Conservation (phyloP, 1,140 invertebrate species). For the Harpegnathos saltator region DNA sequence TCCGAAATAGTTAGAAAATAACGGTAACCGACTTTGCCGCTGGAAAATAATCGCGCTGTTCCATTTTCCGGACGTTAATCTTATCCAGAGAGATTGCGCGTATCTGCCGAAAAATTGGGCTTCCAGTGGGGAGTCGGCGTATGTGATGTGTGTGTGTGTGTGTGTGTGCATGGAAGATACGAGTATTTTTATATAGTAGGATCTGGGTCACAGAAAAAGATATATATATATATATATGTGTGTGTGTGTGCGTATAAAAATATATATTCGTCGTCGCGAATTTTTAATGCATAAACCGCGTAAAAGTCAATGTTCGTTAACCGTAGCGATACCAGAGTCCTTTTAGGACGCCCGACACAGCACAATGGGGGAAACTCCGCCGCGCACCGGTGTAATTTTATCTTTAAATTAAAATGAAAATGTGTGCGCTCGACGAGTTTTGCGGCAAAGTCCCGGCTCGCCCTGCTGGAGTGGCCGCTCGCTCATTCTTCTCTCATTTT, state of each 20-base stretch:
- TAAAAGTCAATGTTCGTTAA: not conserved
- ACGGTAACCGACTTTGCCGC: not conserved
- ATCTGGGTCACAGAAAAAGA: not conserved
- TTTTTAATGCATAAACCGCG: not conserved
- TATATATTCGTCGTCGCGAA: not conserved
- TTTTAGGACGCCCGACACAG: not conserved
- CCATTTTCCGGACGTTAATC: conserved; percentile 14
- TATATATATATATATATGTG: too few species aligned
- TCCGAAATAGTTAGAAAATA: conserved; percentile 17
- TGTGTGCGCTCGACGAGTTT: not conserved
- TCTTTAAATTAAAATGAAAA: conserved; percentile 8
- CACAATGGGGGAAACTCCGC: not conserved
- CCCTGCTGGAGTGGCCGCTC: not conserved
- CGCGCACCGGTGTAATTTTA: not conserved
- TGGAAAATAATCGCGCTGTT: conserved; percentile 23
- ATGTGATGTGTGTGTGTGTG: not conserved
- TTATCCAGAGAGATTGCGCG: conserved; percentile 28
- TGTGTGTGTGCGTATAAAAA: too few species aligned
- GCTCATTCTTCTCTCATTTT: too few species aligned
- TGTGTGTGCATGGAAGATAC: too few species aligned
- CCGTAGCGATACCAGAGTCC: not conserved
- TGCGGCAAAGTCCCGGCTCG: not conserved
- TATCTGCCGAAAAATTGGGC: conserved; percentile 13
- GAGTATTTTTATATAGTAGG: conserved; percentile 9
- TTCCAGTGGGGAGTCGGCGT: not conserved